Base-by-base conservation (phyloP, 2,797 vertebrate genomes). In the Neomorphus geoffroyi region DNA sequence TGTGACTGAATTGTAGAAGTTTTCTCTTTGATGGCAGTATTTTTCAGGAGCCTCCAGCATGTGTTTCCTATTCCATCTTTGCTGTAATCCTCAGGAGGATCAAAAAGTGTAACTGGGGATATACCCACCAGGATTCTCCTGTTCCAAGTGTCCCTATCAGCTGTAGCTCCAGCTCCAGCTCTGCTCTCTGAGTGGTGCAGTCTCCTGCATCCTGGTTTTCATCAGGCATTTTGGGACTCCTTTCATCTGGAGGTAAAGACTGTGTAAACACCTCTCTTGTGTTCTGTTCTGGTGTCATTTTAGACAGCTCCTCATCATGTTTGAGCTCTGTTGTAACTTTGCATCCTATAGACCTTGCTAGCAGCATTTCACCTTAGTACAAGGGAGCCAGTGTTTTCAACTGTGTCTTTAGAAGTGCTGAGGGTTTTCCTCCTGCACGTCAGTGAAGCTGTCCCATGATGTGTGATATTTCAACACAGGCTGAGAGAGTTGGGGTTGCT, bases 131-230 rank as follows among this genome's bases (percentile, higher is more conserved):
- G 48, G 45, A 41, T 85, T 75, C 13, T 22, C 32, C 17, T 0
- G 0, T 54, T 65, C 23, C n/a, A 6, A 30, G 11, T 57, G 26
- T 80, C 39, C 32, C 0, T 19, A 13, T 3, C 28, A 53, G 18
- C 58, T 22, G 45, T 35, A 80, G 46, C 21, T 54, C 56, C 33
- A 18, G 16, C 46, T 50, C 48, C 26, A 51, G 43, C 35, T 74
- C 41, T 80, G 12, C 45, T 85, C 33, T 48, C 18, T 15, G 15
- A 28, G 13, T 22, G 7, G 15, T 6, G 7, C 23, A 8, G 0
- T 43, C 41, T 80, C 33, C 56, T 10, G 3, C 46, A 35, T 28
- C 6, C 43, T 54, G 18, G 3, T 33, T 58, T 48, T 41, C 14
- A 13, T 39, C 33, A 23, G 28, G n/a, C n/a, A 41, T 77, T 53